Percentiles rank a stretch among this genome's conserved stretches.
These are phyloP conservation scores for Tachycineta bicolor DNA, from an alignment of 2,113 vertebrate species.

Conservation along the genomic window DNA sequence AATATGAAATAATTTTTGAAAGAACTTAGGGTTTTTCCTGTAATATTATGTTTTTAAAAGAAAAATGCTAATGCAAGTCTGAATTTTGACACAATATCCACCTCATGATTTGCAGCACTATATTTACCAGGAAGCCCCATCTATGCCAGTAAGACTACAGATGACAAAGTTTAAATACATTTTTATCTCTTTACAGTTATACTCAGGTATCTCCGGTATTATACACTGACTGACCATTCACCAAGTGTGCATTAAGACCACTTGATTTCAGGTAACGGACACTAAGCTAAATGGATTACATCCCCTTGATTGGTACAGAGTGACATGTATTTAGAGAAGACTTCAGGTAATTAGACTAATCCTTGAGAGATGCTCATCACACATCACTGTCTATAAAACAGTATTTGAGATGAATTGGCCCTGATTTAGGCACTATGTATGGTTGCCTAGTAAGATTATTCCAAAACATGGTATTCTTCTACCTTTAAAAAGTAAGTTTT, in stretches of 20 bases:
- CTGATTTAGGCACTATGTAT: background rate
- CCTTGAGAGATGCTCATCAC: background rate
- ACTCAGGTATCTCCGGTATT: background rate
- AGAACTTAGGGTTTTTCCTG: background rate
- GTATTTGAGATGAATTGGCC: background rate
- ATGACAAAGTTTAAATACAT: background rate
- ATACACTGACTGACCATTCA: background rate
- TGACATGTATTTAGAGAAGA: background rate
- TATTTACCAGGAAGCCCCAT: background rate
- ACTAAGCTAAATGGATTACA: background rate
- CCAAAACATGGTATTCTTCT: background rate
- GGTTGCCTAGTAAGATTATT: background rate
- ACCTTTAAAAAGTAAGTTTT: background rate
- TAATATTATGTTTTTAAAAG: background rate
- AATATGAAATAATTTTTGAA: background rate
- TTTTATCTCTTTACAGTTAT: background rate
- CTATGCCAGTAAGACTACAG: background rate
- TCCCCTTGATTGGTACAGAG: accelerated
- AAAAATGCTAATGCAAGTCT: background rate
- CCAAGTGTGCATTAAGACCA: background rate
- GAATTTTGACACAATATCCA: background rate
- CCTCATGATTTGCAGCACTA: background rate
- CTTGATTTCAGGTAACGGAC: background rate
- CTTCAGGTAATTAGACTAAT: background rate
- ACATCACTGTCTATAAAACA: background rate